phyloP scores from a whole-genome alignment of 1,140 invertebrate genomes.

The Yoshiicerus persimilis region DNA sequence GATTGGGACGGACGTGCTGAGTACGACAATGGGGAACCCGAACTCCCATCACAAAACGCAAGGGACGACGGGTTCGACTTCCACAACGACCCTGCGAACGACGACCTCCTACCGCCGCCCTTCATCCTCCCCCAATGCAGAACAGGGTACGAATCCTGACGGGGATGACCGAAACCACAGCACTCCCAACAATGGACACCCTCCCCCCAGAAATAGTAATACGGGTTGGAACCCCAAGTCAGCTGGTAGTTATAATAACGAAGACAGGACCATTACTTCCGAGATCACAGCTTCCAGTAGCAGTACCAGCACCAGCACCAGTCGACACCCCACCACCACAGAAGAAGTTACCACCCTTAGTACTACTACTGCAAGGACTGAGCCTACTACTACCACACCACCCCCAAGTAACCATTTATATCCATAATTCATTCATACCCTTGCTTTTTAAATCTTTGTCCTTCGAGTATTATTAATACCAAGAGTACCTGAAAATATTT shows the following conservation, averaged over 20 bases:
- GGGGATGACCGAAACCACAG: not conserved
- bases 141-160: not conserved
- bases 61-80: not conserved
- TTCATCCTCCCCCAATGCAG: not conserved
- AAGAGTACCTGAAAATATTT: too few species aligned
- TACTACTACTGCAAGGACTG: constrained; percentile 43
- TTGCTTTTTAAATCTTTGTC: too few species aligned
- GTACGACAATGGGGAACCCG: constrained; percentile 39
- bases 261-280: not conserved
- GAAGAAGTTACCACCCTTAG: constrained; percentile 40
- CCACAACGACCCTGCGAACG: not conserved
- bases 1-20: constrained; percentile 47
- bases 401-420: constrained; percentile 51
- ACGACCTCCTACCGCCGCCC: not conserved
- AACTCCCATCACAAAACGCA: not conserved
- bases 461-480: too few species aligned
- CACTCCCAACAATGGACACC: not conserved
- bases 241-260: not conserved
- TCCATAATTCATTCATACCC: not conserved
- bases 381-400: constrained; percentile 47
- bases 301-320: not conserved
- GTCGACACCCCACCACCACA: not conserved
- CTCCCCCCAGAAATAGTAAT: not conserved
- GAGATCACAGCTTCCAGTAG: constrained; percentile 12
- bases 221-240: not conserved